Percentiles rank a stretch among this genome's conserved stretches.
Evolutionary conservation across 2,113 vertebrate species (phyloP).

Genomic region (Trichomycterus rosablanca): DNA sequence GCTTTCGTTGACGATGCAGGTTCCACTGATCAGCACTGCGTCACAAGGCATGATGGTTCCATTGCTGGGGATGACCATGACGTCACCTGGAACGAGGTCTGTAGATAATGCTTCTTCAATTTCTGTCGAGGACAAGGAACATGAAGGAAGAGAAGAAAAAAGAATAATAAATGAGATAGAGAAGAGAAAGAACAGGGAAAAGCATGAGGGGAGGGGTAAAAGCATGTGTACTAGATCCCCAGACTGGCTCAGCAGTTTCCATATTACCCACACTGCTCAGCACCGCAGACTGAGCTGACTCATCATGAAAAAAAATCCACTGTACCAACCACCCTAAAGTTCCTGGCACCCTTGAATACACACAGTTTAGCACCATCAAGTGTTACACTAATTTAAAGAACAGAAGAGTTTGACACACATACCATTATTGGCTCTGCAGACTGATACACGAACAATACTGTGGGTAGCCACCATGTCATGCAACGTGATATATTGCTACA

Average conservation of each 20-base stretch:
- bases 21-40: constrained; percentile 88
- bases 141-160: constrained; percentile 35
- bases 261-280: constrained; percentile 41
- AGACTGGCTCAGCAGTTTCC: constrained; percentile 45
- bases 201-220: not conserved
- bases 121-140: constrained; percentile 61
- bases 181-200: not conserved
- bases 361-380: not conserved
- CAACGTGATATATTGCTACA: constrained; percentile 94
- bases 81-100: constrained; percentile 90
- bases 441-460: constrained; percentile 89
- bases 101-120: constrained; percentile 89
- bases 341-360: not conserved
- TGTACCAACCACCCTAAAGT: constrained; percentile 11
- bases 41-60: constrained; percentile 97
- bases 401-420: constrained; percentile 39
- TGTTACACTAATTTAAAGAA: not conserved
- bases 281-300: constrained; percentile 39
- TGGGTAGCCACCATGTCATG: constrained; percentile 97
- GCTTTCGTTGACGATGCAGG: constrained; percentile 98
- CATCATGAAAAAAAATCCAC: constrained; percentile 36
- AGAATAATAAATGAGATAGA: not conserved
- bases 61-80: constrained; percentile 88
- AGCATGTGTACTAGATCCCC: not conserved
- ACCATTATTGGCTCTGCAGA: constrained; percentile 87